phyloP scores from a whole-genome alignment of 2,797 vertebrate species.

The Rhincodon typus region DNA sequence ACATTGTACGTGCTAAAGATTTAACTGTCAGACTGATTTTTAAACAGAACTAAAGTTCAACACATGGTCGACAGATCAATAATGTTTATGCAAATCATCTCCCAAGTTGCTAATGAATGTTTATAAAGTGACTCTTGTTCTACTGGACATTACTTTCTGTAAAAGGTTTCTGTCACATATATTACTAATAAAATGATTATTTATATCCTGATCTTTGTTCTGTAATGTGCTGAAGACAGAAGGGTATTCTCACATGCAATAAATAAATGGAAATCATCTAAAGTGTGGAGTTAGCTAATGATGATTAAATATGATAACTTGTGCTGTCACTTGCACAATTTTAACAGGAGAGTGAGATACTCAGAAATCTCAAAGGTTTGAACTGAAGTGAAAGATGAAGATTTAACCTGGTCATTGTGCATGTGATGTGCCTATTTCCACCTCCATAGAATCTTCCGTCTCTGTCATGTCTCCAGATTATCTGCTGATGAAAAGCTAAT shows the following conservation, averaged over 20 bases:
- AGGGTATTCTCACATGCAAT: not conserved
- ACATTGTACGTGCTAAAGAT: conserved; percentile 26
- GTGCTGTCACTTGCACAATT: not conserved
- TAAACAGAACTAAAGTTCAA: conserved; percentile 29
- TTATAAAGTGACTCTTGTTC: conserved; percentile 14
- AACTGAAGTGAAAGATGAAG: not conserved
- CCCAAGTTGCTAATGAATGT: conserved; percentile 3
- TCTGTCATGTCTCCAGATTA: no score
- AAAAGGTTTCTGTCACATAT: conserved; percentile 27
- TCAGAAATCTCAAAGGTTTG: not conserved
- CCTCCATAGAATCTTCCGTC: no score
- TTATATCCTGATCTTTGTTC: not conserved
- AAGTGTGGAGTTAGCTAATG: not conserved
- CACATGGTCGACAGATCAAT: conserved; percentile 25
- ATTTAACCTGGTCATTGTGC: not conserved
- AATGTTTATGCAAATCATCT: conserved; percentile 30
- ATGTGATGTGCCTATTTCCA: no score
- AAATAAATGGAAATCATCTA: not conserved
- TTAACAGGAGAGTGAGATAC: not conserved
- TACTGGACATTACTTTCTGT: not conserved
- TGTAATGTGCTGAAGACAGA: not conserved
- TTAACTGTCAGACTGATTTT: conserved; percentile 27
- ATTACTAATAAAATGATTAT: conserved; percentile 33
- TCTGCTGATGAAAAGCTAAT: no score
- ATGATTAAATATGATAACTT: not conserved